A percentile compares a stretch with the other conserved stretches of the same genome.
Conservation (phyloP, 2,797 vertebrate genomes). For the Otolemur crassicaudatus region DNA sequence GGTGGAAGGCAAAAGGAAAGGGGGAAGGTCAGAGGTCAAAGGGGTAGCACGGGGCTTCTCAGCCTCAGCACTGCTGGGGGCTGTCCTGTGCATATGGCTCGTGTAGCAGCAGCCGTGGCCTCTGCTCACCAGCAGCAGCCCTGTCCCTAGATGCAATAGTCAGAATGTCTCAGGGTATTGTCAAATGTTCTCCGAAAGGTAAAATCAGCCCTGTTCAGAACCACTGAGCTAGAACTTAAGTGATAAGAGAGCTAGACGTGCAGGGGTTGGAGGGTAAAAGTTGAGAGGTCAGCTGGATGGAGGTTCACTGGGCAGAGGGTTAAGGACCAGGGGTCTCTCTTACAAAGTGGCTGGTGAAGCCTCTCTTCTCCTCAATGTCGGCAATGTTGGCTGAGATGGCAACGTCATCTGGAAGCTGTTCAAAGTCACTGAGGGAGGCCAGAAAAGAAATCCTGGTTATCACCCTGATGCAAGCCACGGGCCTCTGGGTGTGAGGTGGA, state of each 20-base stretch:
- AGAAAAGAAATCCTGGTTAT: slow-evolving; percentile 36
- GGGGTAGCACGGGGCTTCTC: background rate
- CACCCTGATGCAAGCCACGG: accelerated
- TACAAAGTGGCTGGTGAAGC: slow-evolving; percentile 96
- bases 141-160: accelerated
- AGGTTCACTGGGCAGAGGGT: background rate
- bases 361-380: slow-evolving; percentile 95
- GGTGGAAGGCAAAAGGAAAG: too few species aligned
- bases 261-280: background rate
- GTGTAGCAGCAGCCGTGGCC: background rate
- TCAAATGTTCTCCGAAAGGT: background rate
- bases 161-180: background rate
- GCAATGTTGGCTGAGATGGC: slow-evolving; percentile 94
- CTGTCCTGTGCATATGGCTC: accelerated
- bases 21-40: background rate
- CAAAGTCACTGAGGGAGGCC: slow-evolving; percentile 92
- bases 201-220: accelerated
- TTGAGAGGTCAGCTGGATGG: background rate
- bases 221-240: background rate
- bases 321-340: slow-evolving; percentile 77
- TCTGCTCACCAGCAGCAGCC: accelerated
- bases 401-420: slow-evolving; percentile 95
- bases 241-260: background rate
- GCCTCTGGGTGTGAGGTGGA: background rate
- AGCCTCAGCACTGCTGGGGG: accelerated